A percentile compares a stretch with the other conserved stretches of the same genome.
Evolutionary conservation across 1,140 invertebrate genomes (phyloP).

Genomic region (Heliothis virescens): DNA sequence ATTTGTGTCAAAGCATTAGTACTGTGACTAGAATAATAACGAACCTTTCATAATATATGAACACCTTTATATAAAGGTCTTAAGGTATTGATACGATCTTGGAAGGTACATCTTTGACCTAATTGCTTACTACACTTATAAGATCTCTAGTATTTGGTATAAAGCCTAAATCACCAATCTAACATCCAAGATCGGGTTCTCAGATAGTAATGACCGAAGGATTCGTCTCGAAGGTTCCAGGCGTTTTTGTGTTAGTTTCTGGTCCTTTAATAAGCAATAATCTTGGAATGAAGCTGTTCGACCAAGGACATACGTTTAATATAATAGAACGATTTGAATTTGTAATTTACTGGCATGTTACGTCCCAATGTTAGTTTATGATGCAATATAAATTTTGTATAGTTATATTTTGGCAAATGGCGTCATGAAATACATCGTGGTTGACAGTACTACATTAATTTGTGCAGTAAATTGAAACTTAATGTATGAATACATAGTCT

Average conservation of each 20-base stretch:
- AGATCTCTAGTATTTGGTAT: conserved; percentile 3
- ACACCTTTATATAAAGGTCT: not conserved
- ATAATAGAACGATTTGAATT: too few relatives aligned
- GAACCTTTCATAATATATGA: too few relatives aligned
- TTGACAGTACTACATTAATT: too few relatives aligned
- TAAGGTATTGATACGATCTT: not conserved
- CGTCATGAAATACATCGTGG: too few relatives aligned
- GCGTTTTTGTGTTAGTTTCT: conserved; percentile 9
- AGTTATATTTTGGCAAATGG: too few relatives aligned
- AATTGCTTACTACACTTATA: conserved; percentile 8
- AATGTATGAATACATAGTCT: too few relatives aligned
- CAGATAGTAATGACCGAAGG: conserved; percentile 6
- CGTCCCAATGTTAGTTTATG: too few relatives aligned
- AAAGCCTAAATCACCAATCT: conserved; percentile 4
- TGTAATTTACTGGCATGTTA: not conserved
- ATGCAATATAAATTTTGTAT: too few relatives aligned
- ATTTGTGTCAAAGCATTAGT: not conserved
- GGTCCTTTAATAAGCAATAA: not conserved
- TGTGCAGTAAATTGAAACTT: too few relatives aligned
- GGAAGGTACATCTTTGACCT: not conserved
- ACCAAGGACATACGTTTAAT: too few relatives aligned
- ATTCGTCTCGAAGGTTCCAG: not conserved
- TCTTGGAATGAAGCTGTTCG: too few relatives aligned
- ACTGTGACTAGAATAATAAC: not conserved
- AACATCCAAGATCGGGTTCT: conserved; percentile 1